These are phyloP conservation scores for Daktulosphaira vitifoliae DNA, from an alignment of 1,140 invertebrate genomes.

Conservation along the genomic window DNA sequence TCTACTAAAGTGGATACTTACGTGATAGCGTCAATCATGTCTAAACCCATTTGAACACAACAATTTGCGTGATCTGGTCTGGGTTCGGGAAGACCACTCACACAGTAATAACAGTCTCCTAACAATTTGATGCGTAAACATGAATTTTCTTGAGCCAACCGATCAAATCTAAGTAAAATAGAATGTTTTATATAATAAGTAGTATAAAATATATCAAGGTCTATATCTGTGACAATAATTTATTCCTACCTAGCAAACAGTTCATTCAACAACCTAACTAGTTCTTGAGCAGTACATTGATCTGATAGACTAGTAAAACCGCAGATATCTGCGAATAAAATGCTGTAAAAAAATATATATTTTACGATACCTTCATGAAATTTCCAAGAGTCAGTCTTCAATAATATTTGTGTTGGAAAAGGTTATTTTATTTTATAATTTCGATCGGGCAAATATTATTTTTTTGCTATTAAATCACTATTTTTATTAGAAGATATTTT, in stretches of 20 bases:
- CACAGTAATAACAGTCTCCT: constrained; percentile 93
- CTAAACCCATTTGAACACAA: constrained; percentile 91
- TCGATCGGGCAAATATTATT: no score
- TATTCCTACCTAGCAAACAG: constrained; percentile 75
- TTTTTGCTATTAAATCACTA: no score
- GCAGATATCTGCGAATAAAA: constrained; percentile 95
- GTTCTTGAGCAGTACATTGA: constrained; percentile 90
- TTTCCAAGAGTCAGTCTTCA: no score
- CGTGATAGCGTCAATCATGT: constrained; percentile 95
- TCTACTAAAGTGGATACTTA: constrained; percentile 53
- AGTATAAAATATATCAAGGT: no score
- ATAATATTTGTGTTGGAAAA: no score
- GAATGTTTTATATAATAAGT: no score
- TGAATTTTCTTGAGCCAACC: constrained; percentile 80
- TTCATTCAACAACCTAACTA: constrained; percentile 89
- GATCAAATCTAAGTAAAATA: constrained; percentile 87
- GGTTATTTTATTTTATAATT: no score
- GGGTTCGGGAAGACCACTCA: constrained; percentile 78
- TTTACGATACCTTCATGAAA: no score
- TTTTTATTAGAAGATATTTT: no score
- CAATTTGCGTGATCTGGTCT: constrained; percentile 84
- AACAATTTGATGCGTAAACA: constrained; percentile 86
- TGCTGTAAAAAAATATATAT: constrained; percentile 55
- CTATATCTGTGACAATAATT: neutral
- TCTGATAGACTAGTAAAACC: constrained; percentile 92